phyloP scores from a whole-genome alignment of 2,113 vertebrate species.

The Panurus biarmicus region DNA sequence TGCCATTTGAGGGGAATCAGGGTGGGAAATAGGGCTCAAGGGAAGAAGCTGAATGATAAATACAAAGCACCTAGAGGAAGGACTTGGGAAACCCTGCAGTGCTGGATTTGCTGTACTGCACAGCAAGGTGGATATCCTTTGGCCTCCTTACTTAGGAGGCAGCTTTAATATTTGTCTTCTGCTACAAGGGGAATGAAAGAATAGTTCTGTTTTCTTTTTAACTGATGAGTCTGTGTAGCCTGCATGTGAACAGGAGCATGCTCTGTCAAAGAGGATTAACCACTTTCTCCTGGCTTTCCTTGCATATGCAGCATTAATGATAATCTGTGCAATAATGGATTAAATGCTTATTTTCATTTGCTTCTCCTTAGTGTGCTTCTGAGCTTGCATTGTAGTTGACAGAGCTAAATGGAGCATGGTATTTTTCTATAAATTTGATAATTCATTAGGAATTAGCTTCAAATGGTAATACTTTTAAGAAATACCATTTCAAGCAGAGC shows the following conservation, averaged over 20 bases:
- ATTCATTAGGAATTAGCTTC: slow-evolving; percentile 21
- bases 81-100: not conserved
- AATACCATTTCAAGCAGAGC: not conserved
- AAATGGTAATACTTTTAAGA: not conserved
- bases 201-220: not conserved
- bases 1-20: not conserved
- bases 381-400: slow-evolving; percentile 9
- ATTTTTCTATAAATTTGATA: not conserved
- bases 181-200: slow-evolving; percentile 26
- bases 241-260: slow-evolving; percentile 81
- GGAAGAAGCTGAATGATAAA: not conserved
- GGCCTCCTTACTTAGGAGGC: not conserved
- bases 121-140: not conserved
- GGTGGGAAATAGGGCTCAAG: not conserved
- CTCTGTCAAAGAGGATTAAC: slow-evolving; percentile 77
- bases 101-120: not conserved
- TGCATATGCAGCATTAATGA: not conserved
- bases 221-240: not conserved
- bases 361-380: slow-evolving; percentile 34
- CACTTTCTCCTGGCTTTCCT: slow-evolving; percentile 6
- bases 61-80: not conserved
- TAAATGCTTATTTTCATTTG: slow-evolving; percentile 7
- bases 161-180: slow-evolving; percentile 19
- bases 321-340: not conserved
- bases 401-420: slow-evolving; percentile 7